These are phyloP conservation scores for Bubalus kerabau DNA, from an alignment of 2,113 vertebrate genomes.

Conservation along the genomic window DNA sequence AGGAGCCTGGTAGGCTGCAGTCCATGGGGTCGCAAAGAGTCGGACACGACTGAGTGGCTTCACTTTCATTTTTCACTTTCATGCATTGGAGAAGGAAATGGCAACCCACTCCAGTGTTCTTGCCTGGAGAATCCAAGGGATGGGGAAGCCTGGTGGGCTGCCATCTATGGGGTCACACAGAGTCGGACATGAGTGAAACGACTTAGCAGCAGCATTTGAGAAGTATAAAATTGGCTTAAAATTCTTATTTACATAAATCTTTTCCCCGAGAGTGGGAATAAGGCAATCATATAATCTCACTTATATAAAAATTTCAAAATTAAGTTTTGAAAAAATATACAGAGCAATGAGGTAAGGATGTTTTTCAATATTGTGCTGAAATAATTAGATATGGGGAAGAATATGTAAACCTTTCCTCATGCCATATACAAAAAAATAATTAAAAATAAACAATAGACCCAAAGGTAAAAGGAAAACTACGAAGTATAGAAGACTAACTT, in stretches of 20 bases:
- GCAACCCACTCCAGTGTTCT: too few species aligned
- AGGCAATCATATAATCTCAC: not conserved
- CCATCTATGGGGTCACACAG: too few species aligned
- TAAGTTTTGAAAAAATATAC: not conserved
- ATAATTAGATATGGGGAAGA: not conserved
- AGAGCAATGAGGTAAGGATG: not conserved
- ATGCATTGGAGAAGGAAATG: too few species aligned
- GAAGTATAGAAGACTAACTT: not conserved
- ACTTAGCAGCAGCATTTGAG: not conserved
- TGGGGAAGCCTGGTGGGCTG: too few species aligned
- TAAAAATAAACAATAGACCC: not conserved
- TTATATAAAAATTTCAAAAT: not conserved
- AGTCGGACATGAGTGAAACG: accelerated
- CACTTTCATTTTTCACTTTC: too few species aligned
- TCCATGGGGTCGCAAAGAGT: too few species aligned
- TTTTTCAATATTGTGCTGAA: not conserved
- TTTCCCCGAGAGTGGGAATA: not conserved
- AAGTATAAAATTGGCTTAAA: not conserved
- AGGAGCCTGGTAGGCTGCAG: too few species aligned
- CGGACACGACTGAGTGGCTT: accelerated
- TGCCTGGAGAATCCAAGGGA: too few species aligned
- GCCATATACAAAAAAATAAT: not conserved
- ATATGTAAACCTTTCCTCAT: not conserved
- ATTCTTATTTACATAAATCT: not conserved
- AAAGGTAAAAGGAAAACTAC: not conserved